Base-by-base conservation (phyloP, 2,113 vertebrate species). In the Gobio gobio region DNA sequence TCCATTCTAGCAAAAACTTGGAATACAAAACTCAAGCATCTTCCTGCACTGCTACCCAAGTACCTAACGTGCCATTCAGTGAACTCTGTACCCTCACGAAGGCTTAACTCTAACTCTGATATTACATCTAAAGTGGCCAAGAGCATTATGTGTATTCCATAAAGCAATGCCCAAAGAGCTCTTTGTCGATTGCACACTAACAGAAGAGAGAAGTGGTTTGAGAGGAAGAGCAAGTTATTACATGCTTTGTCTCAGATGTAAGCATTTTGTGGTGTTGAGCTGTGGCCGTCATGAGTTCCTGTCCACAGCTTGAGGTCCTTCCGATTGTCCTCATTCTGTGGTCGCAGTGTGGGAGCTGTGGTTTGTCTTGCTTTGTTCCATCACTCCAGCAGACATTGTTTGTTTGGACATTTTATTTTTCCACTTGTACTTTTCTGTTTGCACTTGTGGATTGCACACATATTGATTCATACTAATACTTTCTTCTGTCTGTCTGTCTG, bases 381-480 rank as follows among this genome's bases (percentile, higher is more conserved):
- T 72, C 40, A 72, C 33, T 68, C 20, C 33, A 20, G 33, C 18
- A 68, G 64, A 40, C 1, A 9, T 40, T 68, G 64, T 68, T 40
- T 68, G 64, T 68, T 68, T 68, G 18, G 33, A 68, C 40, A 45
- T n/a, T 73, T 43, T n/a, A 24, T 45, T 45, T 73, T 73, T 29
- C 1, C 24, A 54, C 73, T 76, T 9, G 36, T 75, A 26, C 43
- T 40, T 72, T 43, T 72, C 68, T 72, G 36, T 74, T 47, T 74
- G 10, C 10, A 24, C 4, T 73, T 43, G 1, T n/a, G 4, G 20
- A 24, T 73, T 5, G 2, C 16, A 18, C 14, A 33, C 66, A 33
- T 20, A 40, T 70, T 43, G 29, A 36, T 40, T 40, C 2, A 36
- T 40, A 70, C 4, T 4, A 70, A 10, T 70, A 26, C 24, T 70